Base-by-base conservation (phyloP, 2,888 invertebrate genomes). In the Clunio marinus region DNA sequence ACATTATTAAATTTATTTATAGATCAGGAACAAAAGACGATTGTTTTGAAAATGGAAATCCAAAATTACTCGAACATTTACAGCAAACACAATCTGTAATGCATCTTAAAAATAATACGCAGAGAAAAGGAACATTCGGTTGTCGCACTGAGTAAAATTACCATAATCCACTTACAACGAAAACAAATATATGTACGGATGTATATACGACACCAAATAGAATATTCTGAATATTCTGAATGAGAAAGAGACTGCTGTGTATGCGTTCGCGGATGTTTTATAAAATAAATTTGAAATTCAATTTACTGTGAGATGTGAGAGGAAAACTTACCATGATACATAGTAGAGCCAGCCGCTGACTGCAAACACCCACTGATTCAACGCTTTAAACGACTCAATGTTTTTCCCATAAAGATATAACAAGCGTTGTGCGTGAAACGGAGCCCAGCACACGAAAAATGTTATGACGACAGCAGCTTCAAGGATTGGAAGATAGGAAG, bases 391-490 rank as follows among this genome's bases (percentile, higher is more conserved):
- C 75, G 86, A 81, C 0, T 78, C 77, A 65, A 81, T 81, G 22
- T 84, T 77, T 70, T 82, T 82, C 27, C 85, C 89, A 77, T 93
- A 88, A 72, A 91, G 83, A 76, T 88, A 91, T 77, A 93, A 85
- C 67, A 96, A 82, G 4, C 96, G 82, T 79, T 96, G 96, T 70
- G 91, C 86, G 81, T 96, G 96, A 81, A 96, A 96, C 27, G 96
- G 96, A 0, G 94, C 93, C 96, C 96, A 96, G 79, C 96, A 95
- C 10, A 94, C 81, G 81, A 96, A 96, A 82, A 96, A 96, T 32
- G 92, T 89, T 5, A 95, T 83, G 67, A 96, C 96, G 22, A 96
- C 96, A 1, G 93, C 93, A 72, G 91, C 96, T 96, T 81, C 13
- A 83, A 81, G 62, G 45, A 69, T 72, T 70, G 71, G n/a, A 72